Evolutionary conservation across 2,888 invertebrate species (phyloP).

Genomic region (Macrosiphum euphorbiae): DNA sequence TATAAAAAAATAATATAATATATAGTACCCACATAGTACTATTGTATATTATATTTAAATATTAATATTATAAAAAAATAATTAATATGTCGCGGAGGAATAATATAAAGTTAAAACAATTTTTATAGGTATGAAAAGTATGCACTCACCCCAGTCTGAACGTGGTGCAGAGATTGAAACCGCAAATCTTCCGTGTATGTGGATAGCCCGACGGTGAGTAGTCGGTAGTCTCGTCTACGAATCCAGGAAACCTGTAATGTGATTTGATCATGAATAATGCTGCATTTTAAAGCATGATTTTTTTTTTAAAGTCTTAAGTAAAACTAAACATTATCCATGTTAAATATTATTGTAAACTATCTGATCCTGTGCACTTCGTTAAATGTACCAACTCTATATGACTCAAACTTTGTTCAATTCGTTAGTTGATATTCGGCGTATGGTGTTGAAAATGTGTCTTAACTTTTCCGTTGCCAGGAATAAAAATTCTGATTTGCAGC

Average conservation of each 20-base stretch:
- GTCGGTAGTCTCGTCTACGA: constrained; percentile 77
- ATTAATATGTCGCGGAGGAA: not conserved
- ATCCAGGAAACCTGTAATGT: constrained; percentile 79
- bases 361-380: too few relatives aligned
- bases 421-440: too few relatives aligned
- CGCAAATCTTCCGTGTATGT: constrained; percentile 92
- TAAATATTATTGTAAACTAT: not conserved
- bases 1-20: too few relatives aligned
- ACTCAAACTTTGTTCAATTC: too few relatives aligned
- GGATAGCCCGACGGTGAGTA: constrained; percentile 87
- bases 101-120: not conserved
- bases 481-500: too few relatives aligned
- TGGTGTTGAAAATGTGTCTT: too few relatives aligned
- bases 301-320: not conserved
- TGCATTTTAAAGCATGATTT: too few relatives aligned
- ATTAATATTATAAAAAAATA: not conserved
- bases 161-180: constrained; percentile 87
- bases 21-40: not conserved
- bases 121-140: not conserved
- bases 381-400: too few relatives aligned
- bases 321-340: not conserved
- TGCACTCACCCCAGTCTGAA: constrained; percentile 83
- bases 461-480: too few relatives aligned
- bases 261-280: not conserved
- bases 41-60: not conserved